These are phyloP conservation scores for Bombycilla garrulus DNA, from an alignment of 2,113 vertebrate genomes.

Conservation along the genomic window DNA sequence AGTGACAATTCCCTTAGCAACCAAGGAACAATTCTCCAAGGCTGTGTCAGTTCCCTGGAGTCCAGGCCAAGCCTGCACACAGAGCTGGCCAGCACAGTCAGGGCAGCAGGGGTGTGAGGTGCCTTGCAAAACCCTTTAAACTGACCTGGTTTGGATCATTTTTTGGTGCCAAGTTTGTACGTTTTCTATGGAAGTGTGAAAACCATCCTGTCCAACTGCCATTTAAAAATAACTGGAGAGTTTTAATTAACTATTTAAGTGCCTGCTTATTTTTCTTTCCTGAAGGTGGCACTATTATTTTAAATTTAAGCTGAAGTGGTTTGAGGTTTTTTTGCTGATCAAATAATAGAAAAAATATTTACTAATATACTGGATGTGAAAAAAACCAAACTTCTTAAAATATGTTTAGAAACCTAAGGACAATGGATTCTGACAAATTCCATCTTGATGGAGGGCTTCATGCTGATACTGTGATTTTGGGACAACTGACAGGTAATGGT, in stretches of 20 bases:
- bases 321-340: neutral
- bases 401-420: neutral
- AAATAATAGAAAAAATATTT: neutral
- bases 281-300: conserved; percentile 62
- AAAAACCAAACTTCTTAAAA: neutral
- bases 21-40: neutral
- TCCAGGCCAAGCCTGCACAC: neutral
- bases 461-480: neutral
- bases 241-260: neutral
- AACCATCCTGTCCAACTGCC: neutral
- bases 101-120: neutral
- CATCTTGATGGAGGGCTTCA: neutral
- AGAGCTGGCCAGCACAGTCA: neutral
- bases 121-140: neutral
- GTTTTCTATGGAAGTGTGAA: neutral
- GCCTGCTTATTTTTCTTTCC: neutral
- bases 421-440: neutral
- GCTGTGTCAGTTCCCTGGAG: neutral
- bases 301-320: neutral
- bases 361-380: neutral
- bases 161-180: neutral
- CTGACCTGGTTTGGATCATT: neutral
- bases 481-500: neutral
- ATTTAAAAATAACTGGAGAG: neutral
- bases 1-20: neutral